These are phyloP conservation scores for Phrynocephalus guinanensis DNA, from an alignment of 2,797 vertebrate species.

Conservation along the genomic window DNA sequence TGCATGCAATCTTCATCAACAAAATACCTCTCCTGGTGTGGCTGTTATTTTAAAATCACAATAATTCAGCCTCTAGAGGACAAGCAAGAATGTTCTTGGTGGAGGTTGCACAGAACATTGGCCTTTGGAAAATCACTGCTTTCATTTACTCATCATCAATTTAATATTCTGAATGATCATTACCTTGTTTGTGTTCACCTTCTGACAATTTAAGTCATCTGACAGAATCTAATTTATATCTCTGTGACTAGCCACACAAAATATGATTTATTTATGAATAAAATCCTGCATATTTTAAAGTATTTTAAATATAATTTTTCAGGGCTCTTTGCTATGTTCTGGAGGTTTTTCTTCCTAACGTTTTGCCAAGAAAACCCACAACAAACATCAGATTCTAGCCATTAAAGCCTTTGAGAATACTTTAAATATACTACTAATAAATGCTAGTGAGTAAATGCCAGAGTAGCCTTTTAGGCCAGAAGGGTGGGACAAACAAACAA, in stretches of 20 bases:
- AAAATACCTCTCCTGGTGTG: background rate
- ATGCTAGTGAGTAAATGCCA: too few relatives aligned
- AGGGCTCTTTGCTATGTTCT: too few relatives aligned
- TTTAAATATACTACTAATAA: too few relatives aligned
- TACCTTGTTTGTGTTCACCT: background rate
- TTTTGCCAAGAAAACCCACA: too few relatives aligned
- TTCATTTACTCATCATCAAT: conserved; percentile 38
- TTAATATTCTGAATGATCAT: conserved; percentile 33
- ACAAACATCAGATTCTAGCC: too few relatives aligned
- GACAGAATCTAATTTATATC: background rate
- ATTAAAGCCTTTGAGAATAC: too few relatives aligned
- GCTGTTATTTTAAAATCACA: conserved; percentile 26
- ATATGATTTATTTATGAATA: conserved; percentile 30
- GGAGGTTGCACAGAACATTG: background rate
- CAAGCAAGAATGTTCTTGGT: background rate
- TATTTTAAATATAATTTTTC: background rate
- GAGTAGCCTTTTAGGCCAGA: too few relatives aligned
- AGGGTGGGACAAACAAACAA: too few relatives aligned
- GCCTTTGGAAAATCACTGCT: conserved; percentile 29
- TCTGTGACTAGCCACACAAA: conserved; percentile 8
- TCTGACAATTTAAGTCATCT: background rate
- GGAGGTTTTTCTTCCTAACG: too few relatives aligned
- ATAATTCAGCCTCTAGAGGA: conserved; percentile 5
- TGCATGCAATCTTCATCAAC: background rate
- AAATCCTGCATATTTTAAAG: conserved; percentile 9